These are phyloP conservation scores for Leptoclinus maculatus DNA, from an alignment of 2,797 vertebrate species.

Conservation along the genomic window DNA sequence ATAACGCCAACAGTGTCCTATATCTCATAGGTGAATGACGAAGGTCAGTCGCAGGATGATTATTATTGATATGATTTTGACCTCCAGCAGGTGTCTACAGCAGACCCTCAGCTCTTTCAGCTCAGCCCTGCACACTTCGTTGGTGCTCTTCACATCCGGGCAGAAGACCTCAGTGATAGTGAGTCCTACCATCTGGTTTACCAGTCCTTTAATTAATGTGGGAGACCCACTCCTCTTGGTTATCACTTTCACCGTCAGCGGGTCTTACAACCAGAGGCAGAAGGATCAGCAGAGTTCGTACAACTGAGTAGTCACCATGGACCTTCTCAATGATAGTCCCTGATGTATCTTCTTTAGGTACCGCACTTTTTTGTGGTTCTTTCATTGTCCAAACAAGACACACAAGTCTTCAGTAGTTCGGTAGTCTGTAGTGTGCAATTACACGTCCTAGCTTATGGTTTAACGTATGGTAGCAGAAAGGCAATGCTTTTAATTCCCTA, in stretches of 20 bases:
- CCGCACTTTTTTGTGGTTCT: not conserved
- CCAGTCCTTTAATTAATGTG: no score
- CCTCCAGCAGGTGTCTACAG: no score
- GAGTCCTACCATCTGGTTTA: not conserved
- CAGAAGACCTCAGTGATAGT: not conserved
- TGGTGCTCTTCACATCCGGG: not conserved
- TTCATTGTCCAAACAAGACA: not conserved
- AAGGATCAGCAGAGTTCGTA: not conserved
- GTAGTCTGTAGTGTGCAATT: not conserved
- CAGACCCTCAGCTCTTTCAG: no score
- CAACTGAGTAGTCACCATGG: not conserved
- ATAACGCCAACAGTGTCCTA: no score
- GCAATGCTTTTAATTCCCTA: conserved; percentile 4
- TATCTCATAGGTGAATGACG: no score
- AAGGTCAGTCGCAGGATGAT: no score
- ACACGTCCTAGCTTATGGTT: not conserved
- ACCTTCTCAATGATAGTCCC: not conserved
- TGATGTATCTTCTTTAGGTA: not conserved
- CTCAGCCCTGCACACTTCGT: no score
- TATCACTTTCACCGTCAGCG: not conserved
- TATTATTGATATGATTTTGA: no score
- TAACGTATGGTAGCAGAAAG: conserved; percentile 1
- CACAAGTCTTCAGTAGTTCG: not conserved
- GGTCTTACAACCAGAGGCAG: not conserved
- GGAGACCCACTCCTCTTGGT: not conserved